Evolutionary conservation across 2,888 invertebrate genomes (phyloP), one percentile per base, ranked within the genome.

Genomic region (Drosophila nr. medialis): DNA sequence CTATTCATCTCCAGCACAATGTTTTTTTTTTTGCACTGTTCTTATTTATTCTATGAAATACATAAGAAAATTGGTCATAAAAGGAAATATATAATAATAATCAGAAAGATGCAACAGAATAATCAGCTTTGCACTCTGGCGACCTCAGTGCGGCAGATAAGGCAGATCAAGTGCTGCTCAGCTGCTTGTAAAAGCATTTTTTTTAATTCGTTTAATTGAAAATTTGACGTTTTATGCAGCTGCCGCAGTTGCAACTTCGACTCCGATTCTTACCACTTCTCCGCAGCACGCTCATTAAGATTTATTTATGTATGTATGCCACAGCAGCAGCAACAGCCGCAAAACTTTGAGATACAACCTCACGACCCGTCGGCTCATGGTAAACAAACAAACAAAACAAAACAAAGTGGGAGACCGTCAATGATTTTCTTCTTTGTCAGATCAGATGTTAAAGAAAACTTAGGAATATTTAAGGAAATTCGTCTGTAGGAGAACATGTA

Each of bases 271-370:
- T 55, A n/a, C 64, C 50, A 36, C 18, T 36, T 18, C 29, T 27
- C 29, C 8, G 45, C 45, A 51, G 32, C 51, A 67, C 40, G 36
- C 64, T 75, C 70, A 89, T 89, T 71, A 60, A 79, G 67, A 89
- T 79, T 81, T 72, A 76, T 86, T 73, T 56, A 18, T 54, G 49
- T 68, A 72, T 83, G 70, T 56, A 8, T 45, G 49, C 58, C 40
- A 62, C 50, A 62, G 30, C 63, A 55, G 15, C 48, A 27, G 30
- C 51, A 30, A 27, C 56, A 54, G 40, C 18, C 40, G 48, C 32
- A 54, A 32, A 42, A 49, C 34, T 55, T 32, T 27, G 21, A 21
- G 40, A 55, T 2, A 58, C 61, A 58, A 61, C 48, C 29, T 38
- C 48, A 30, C 56, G 32, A 32, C 67, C 36, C n/a, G n/a, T 66